Evolutionary conservation across 2,113 vertebrate species (phyloP).

Genomic region (Holacanthus passer): DNA sequence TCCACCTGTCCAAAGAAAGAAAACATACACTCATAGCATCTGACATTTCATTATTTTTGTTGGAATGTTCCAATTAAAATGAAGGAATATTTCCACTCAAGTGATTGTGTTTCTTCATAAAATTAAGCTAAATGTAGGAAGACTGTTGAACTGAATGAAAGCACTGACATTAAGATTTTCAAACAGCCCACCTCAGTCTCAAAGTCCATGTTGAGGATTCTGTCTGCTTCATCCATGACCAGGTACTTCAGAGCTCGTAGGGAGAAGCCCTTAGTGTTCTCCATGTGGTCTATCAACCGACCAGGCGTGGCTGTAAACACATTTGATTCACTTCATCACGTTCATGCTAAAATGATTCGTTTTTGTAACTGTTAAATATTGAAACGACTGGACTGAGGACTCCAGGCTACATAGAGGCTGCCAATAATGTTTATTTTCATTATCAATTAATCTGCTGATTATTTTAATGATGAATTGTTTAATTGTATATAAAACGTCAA

Average conservation of each 20-base stretch:
- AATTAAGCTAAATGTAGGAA: neutral
- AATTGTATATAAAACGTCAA: no score
- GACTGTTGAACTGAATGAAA: neutral
- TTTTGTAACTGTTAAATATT: neutral
- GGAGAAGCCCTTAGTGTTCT: slow-evolving; percentile 98
- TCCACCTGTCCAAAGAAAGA: slow-evolving; percentile 88
- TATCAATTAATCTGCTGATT: no score
- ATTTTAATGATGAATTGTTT: no score
- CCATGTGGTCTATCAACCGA: slow-evolving; percentile 94
- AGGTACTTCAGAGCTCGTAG: slow-evolving; percentile 93
- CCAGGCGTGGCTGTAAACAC: slow-evolving; percentile 92
- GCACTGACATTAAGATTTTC: neutral
- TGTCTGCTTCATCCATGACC: slow-evolving; percentile 98
- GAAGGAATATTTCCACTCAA: neutral
- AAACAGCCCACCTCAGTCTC: slow-evolving; percentile 90
- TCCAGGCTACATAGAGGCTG: neutral
- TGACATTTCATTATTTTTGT: neutral
- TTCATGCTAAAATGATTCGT: neutral
- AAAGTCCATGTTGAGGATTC: slow-evolving; percentile 99
- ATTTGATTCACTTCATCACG: neutral
- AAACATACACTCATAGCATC: neutral
- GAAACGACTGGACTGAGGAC: neutral
- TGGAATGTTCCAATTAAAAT: neutral
- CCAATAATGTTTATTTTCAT: no score
- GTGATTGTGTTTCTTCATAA: neutral